These are phyloP conservation scores for Tenthredo amoena DNA, from an alignment of 2,888 invertebrate species.

Conservation along the genomic window DNA sequence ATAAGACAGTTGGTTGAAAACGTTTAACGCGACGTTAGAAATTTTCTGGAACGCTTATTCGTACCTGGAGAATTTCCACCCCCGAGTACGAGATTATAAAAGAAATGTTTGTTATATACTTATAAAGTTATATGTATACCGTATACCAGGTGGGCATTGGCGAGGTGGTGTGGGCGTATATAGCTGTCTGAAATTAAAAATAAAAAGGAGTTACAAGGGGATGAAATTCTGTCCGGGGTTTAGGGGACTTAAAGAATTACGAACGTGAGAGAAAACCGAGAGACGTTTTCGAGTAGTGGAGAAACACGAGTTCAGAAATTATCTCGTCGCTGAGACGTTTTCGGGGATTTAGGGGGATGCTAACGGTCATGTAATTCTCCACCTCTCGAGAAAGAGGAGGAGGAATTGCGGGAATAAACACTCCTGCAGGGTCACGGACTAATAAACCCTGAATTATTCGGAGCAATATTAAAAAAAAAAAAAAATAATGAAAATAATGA, in stretches of 20 bases:
- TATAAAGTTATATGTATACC: background rate
- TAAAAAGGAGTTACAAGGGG: constrained; percentile 44
- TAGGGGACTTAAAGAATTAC: background rate
- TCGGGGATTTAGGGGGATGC: constrained; percentile 41
- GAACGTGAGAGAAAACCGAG: background rate
- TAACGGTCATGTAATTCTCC: constrained; percentile 47
- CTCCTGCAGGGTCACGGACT: background rate
- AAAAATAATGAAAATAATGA: background rate
- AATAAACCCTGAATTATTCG: constrained; percentile 34
- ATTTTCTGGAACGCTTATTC: no score
- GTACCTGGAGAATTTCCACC: background rate
- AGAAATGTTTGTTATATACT: background rate
- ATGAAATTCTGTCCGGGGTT: background rate
- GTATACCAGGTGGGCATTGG: background rate
- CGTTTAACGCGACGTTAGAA: no score
- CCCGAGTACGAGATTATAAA: background rate
- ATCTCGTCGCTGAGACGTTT: constrained; percentile 41
- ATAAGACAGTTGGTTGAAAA: no score
- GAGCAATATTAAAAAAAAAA: background rate
- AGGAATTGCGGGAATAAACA: constrained; percentile 48
- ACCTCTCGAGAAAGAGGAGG: background rate
- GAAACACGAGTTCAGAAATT: constrained; percentile 46
- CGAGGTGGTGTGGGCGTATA: background rate
- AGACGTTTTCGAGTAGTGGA: background rate
- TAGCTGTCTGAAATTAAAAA: constrained; percentile 31